phyloP scores from a whole-genome alignment of 2,113 vertebrate genomes.

The Alligator mississippiensis region DNA sequence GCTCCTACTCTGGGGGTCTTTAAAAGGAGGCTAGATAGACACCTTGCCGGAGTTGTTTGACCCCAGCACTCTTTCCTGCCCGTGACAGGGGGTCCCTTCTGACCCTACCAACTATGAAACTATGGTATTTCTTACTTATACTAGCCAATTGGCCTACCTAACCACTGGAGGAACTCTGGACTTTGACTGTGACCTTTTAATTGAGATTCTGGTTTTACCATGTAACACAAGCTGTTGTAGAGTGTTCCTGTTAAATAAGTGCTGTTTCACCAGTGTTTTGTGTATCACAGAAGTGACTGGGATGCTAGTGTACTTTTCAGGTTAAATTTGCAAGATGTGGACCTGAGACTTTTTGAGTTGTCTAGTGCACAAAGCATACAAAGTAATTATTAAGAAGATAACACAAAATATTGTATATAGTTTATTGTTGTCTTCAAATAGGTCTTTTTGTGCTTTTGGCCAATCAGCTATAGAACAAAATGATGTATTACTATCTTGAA shows the following conservation, averaged over 20 bases:
- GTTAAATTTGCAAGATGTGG: background rate
- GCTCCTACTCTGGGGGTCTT: too few species aligned
- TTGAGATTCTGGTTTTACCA: background rate
- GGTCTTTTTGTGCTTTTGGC: background rate
- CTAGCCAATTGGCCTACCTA: too few species aligned
- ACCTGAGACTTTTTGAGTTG: background rate
- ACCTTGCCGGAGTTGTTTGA: too few species aligned
- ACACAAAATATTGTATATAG: background rate
- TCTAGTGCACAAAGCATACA: background rate
- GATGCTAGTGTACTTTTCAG: background rate
- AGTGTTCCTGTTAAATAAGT: conserved; percentile 31
- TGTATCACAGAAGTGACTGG: background rate
- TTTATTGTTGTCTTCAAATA: background rate
- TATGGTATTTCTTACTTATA: too few species aligned
- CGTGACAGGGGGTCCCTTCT: too few species aligned
- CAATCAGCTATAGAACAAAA: background rate
- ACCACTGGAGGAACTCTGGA: too few species aligned
- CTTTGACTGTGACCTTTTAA: background rate
- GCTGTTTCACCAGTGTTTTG: conserved; percentile 17
- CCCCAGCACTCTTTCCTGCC: too few species aligned
- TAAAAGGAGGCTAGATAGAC: too few species aligned
- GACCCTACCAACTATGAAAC: too few species aligned
- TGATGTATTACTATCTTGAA: background rate
- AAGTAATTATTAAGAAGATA: conserved; percentile 9
- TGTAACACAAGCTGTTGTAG: background rate